These are phyloP conservation scores for Yponomeuta sedellus DNA, from an alignment of 2,888 invertebrate species.

Conservation along the genomic window DNA sequence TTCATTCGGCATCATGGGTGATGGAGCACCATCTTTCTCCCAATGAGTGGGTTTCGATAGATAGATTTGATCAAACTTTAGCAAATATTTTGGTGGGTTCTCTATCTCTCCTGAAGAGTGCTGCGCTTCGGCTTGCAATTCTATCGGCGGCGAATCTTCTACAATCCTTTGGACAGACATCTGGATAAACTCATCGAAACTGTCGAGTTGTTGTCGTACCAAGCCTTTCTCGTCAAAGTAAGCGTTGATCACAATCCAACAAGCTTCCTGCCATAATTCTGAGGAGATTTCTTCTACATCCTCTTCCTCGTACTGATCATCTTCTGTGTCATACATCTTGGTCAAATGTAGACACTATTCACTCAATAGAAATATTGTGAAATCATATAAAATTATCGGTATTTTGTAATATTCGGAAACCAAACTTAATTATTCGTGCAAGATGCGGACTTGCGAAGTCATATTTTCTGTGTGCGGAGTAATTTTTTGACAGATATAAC, in stretches of 20 bases:
- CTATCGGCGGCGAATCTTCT: conserved; percentile 98
- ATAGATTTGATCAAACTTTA: conserved; percentile 99
- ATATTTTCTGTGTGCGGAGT: no score
- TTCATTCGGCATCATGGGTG: conserved; percentile 99
- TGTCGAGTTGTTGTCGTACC: conserved; percentile 98
- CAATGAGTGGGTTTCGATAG: conserved; percentile 99
- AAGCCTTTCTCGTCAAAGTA: conserved; percentile 99
- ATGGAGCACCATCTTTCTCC: conserved; percentile 99
- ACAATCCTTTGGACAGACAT: conserved; percentile 99
- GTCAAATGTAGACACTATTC: conserved; percentile 18
- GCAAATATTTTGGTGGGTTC: conserved; percentile 90
- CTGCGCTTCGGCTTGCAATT: conserved; percentile 97
- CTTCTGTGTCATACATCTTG: conserved; percentile 71
- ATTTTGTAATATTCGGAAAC: background rate
- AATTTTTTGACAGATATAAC: no score
- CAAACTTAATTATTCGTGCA: no score
- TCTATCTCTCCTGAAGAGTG: conserved; percentile 96
- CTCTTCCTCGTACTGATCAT: conserved; percentile 85
- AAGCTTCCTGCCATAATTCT: conserved; percentile 99
- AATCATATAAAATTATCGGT: background rate
- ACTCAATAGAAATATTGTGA: background rate
- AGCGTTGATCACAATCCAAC: conserved; percentile 99
- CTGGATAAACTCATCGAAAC: conserved; percentile 99
- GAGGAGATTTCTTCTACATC: conserved; percentile 97
- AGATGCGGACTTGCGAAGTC: no score